Base-by-base conservation (phyloP, 2,797 vertebrate genomes). In the Setipinna tenuifilis region DNA sequence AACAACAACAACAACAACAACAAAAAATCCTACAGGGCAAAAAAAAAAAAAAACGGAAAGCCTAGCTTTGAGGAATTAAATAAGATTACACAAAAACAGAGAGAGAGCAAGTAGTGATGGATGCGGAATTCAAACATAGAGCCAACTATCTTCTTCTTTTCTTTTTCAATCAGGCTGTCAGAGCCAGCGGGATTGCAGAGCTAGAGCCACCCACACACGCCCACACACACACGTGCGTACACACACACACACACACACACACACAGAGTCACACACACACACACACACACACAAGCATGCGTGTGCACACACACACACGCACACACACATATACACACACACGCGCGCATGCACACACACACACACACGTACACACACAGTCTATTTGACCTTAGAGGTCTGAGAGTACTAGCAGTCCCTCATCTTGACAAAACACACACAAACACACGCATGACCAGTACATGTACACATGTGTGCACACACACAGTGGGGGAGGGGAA, bases 41-140 rank as follows among this genome's bases (percentile, higher is more conserved):
- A 54, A 7, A 21, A 44, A 10, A 28, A 31, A 11, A 14, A 28
- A 28, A 68, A 11, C 58, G 19, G 35, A 78, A 78, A 41, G 9
- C 71, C 19, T 78, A 78, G 71, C 71, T 78, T 78, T 17, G 71
- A 19, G 71, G 71, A 78, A 41, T 78, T 78, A 78, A 78, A 78
- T 78, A 44, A 41, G 71, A 78, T 78, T 78, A 78, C 71, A 44
- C 71, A 41, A 21, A 75, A 78, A 44, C 16, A 78, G 71, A 44
- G 65, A 78, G 19, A 44, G 28, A 62, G 23, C 17, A 16, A 31
- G 65, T 6, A 35, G 71, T 17, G 19, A 25, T 78, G 35, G 71
- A 78, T 78, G 71, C 71, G 6, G 1, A 16, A 44, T 44, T 44
- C 31, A 75, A 35, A 44, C 17, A 6, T 6, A 78, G 71, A 16